Percentiles rank a stretch among this genome's conserved stretches.
phyloP scores from a whole-genome alignment of 1,140 invertebrate species.

The Cyrtorhinus lividipennis region DNA sequence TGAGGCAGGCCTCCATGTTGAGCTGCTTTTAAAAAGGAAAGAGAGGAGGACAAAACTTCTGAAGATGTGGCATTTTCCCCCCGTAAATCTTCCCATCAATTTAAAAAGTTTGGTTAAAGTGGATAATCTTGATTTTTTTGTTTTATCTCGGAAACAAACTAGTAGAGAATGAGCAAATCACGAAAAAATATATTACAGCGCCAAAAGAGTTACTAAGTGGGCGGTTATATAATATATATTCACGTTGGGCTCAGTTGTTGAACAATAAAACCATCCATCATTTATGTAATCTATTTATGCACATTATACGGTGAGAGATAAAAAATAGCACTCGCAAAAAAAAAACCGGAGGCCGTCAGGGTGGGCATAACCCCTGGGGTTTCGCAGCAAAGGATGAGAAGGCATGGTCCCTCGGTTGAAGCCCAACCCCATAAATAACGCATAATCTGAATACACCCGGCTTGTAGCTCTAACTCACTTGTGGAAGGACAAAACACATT shows the following conservation, averaged over 20 bases:
- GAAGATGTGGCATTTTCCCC: too few species aligned
- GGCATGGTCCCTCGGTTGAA: conserved; percentile 3
- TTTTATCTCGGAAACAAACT: too few species aligned
- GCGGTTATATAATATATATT: not conserved
- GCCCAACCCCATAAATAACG: conserved; percentile 2
- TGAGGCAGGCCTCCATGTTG: too few species aligned
- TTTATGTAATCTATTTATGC: not conserved
- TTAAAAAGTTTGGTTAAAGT: too few species aligned
- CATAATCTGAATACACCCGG: conserved; percentile 8
- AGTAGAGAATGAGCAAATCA: too few species aligned
- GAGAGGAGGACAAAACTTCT: too few species aligned
- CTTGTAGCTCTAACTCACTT: conserved; percentile 8
- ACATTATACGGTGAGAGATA: not conserved
- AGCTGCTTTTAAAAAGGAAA: too few species aligned
- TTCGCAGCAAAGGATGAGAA: not conserved
- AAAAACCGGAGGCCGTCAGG: not conserved
- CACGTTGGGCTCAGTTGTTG: not conserved
- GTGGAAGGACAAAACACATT: conserved; percentile 7
- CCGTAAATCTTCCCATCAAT: too few species aligned
- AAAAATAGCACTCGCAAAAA: not conserved
- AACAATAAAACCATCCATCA: not conserved
- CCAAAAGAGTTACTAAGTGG: not conserved
- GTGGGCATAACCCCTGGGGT: not conserved
- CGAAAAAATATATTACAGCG: not conserved
- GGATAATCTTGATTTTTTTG: too few species aligned